phyloP scores from a whole-genome alignment of 2,113 vertebrate genomes.

The Capra hircus region DNA sequence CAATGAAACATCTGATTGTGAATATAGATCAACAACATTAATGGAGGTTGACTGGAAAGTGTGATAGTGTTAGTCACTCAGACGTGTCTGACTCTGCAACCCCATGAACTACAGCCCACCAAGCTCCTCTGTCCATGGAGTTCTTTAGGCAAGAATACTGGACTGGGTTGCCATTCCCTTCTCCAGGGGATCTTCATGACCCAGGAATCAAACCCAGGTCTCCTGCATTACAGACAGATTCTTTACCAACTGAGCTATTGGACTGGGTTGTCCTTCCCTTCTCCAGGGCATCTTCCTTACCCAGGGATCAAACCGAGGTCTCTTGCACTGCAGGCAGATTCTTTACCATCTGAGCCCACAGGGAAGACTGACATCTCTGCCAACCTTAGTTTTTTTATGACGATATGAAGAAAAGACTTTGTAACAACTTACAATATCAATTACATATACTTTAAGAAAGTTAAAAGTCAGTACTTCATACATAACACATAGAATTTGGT shows the following conservation, averaged over 20 bases:
- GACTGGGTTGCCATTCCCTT: not conserved
- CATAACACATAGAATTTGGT: not conserved
- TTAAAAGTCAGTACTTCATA: not conserved
- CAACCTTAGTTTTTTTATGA: not conserved
- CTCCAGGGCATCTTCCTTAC: not conserved
- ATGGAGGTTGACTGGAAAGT: not conserved
- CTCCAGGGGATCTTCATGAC: not conserved
- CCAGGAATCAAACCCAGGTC: not conserved
- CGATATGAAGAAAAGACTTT: not conserved
- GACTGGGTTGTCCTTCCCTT: not conserved
- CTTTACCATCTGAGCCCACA: not conserved
- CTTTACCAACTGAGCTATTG: not conserved
- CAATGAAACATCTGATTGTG: not conserved
- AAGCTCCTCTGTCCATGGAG: not conserved
- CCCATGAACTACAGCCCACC: not conserved
- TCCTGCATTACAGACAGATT: not conserved
- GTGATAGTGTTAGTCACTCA: not conserved
- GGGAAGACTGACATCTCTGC: not conserved
- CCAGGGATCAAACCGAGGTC: not conserved
- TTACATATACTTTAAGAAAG: not conserved
- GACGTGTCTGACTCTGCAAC: not conserved
- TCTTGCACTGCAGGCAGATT: not conserved
- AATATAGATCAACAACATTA: not conserved
- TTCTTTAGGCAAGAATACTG: not conserved
- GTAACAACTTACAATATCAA: not conserved